Conservation (phyloP, 2,797 vertebrate genomes). For the Microchirus variegatus region DNA sequence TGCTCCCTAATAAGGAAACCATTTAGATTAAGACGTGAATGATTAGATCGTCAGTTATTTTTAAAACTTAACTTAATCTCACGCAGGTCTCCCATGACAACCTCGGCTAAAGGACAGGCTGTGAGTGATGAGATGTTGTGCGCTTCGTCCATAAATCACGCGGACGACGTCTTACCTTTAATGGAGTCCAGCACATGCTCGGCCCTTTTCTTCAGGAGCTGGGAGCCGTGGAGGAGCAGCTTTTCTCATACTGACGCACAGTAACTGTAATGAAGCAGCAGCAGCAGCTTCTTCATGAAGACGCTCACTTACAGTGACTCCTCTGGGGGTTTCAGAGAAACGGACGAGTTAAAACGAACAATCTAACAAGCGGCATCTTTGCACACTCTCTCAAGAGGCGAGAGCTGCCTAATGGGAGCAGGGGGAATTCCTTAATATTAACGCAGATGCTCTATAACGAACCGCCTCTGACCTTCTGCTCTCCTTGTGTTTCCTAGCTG, state of each 20-base stretch:
- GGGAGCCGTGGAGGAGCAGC: neutral
- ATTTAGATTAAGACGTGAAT: too few relatives aligned
- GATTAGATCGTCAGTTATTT: too few relatives aligned
- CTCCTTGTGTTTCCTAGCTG: conserved; percentile 50
- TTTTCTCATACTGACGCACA: neutral
- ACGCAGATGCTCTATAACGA: conserved; percentile 8
- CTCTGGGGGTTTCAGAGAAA: conserved; percentile 16
- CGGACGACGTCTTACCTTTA: too few relatives aligned
- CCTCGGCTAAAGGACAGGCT: too few relatives aligned
- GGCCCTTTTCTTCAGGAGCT: neutral
- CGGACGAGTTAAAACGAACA: conserved; percentile 24
- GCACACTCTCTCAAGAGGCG: neutral
- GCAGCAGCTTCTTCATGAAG: neutral
- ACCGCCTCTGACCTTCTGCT: conserved; percentile 13
- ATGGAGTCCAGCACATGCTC: too few relatives aligned
- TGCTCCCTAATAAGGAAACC: too few relatives aligned
- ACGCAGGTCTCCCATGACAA: too few relatives aligned
- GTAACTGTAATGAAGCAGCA: conserved; percentile 9
- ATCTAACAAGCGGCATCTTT: conserved; percentile 8
- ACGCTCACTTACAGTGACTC: neutral
- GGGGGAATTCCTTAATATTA: conserved; percentile 7
- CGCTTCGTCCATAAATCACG: too few relatives aligned
- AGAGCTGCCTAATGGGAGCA: conserved; percentile 12
- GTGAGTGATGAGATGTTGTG: too few relatives aligned
- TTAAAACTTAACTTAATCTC: too few relatives aligned